These are phyloP conservation scores for Gnatocerus cornutus DNA, from an alignment of 2,888 invertebrate species.

Conservation along the genomic window DNA sequence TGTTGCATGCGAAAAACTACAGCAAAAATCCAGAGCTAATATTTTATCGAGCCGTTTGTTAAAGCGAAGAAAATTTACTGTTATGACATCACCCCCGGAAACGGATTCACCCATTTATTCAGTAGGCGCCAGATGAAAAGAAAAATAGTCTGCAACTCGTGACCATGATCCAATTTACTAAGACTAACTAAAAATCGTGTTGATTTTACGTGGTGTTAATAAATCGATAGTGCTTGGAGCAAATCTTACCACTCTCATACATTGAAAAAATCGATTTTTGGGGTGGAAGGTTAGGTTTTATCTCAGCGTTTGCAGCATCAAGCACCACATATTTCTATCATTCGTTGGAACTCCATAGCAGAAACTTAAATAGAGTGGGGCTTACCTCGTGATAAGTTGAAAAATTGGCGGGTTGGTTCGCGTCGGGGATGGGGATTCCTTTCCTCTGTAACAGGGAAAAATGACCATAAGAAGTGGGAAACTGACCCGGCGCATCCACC, in stretches of 20 bases:
- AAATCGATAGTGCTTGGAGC: conserved; percentile 44
- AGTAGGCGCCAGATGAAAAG: conserved; percentile 12
- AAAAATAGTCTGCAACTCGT: conserved; percentile 16
- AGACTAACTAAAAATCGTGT: conserved; percentile 26
- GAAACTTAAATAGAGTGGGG: conserved; percentile 7
- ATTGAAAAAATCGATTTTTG: conserved; percentile 13
- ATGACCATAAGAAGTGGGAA: no score
- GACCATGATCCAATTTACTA: no score
- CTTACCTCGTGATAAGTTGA: conserved; percentile 66
- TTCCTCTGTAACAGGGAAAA: conserved; percentile 67
- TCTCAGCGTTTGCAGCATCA: conserved; percentile 58
- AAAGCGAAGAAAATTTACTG: background rate
- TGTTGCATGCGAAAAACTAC: no score
- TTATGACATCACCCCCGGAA: background rate
- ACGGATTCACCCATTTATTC: background rate
- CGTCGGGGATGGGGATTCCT: conserved; percentile 67
- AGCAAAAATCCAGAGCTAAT: background rate
- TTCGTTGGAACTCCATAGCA: conserved; percentile 29
- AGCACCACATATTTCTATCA: conserved; percentile 72
- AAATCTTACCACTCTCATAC: conserved; percentile 50
- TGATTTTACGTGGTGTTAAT: conserved; percentile 29
- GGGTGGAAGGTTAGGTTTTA: background rate
- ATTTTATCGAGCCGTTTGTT: background rate
- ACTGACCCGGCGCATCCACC: no score
- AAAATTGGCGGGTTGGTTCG: conserved; percentile 68